Conservation (phyloP, 1,140 invertebrate genomes). For the Lanistes nyassanus region DNA sequence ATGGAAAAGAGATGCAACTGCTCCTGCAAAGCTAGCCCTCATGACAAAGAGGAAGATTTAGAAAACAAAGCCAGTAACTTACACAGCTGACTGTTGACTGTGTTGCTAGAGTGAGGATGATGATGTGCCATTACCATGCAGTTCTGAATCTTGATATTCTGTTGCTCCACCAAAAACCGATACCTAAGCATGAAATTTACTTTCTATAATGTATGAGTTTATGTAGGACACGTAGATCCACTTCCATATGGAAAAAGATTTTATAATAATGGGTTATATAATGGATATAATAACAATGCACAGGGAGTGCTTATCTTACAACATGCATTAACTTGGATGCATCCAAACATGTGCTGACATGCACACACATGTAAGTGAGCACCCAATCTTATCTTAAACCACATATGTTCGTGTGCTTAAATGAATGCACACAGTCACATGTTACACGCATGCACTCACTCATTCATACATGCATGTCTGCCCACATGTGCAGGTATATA, state of each 20-base stretch:
- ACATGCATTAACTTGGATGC: too few relatives aligned
- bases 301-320: too few relatives aligned
- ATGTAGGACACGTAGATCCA: too few relatives aligned
- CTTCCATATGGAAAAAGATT: too few relatives aligned
- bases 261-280: too few relatives aligned
- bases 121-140: slow-evolving; percentile 65
- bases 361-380: too few relatives aligned
- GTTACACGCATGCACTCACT: not conserved
- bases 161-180: slow-evolving; percentile 77
- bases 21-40: too few relatives aligned
- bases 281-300: too few relatives aligned
- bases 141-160: slow-evolving; percentile 62
- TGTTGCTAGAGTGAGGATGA: slow-evolving; percentile 41
- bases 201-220: too few relatives aligned
- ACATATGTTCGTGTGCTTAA: too few relatives aligned
- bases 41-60: not conserved
- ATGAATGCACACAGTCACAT: slow-evolving; percentile 6
- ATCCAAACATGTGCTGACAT: too few relatives aligned
- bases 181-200: slow-evolving; percentile 64
- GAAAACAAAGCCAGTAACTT: slow-evolving; percentile 32
- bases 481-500: not conserved
- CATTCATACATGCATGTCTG: not conserved
- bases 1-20: not conserved
- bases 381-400: too few relatives aligned
- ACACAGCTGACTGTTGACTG: slow-evolving; percentile 44